Base-by-base conservation (phyloP, 1,140 invertebrate species). In the Drosophila elegans region DNA sequence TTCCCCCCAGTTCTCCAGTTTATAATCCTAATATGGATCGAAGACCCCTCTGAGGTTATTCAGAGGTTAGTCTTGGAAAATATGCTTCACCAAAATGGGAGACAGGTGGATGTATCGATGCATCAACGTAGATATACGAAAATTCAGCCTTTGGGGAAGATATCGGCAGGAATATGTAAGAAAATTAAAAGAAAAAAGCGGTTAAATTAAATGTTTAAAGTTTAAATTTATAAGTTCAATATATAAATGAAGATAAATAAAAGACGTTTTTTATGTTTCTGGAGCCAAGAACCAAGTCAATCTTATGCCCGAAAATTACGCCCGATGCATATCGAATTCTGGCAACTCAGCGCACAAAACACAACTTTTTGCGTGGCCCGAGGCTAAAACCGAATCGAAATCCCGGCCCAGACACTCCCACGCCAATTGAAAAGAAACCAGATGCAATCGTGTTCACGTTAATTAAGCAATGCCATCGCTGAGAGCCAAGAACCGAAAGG, bases 401-500 rank as follows among this genome's bases (percentile, higher is more conserved):
- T 48, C 27, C 48, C 10, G n/a, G 48, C 29, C 48, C 48, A 51
- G 48, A 51, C 39, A 45, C n/a, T 54, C 39, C 41, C 61, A 41
- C 34, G 34, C 57, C 64, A 42, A 36, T 48, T n/a, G 44, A n/a
- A 48, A 59, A 48, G 46, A 32, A 34, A 49, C 45, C 60, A 71
- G 64, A 71, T 71, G 67, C 64, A 71, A 57, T 71, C 12, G 52
- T 57, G 64, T 71, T 71, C 66, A 71, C 67, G 64, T 71, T 71
- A 71, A 71, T 71, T 71, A 71, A 71, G 67, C 67, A 71, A 42
- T 71, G 49, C 51, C 32, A 67, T 63, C 48, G 61, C 64, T 62
- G 4, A 36, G 63, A 51, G 55, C 48, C 6, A 38, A 16, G 25
- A 34, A 16, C 38, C 34, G 2, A 53, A 63, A n/a, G 21, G 42